These are phyloP conservation scores for Mnemiopsis leidyi DNA, from an alignment of 37 sponge, comb jelly and placozoan species.

Conservation along the genomic window DNA sequence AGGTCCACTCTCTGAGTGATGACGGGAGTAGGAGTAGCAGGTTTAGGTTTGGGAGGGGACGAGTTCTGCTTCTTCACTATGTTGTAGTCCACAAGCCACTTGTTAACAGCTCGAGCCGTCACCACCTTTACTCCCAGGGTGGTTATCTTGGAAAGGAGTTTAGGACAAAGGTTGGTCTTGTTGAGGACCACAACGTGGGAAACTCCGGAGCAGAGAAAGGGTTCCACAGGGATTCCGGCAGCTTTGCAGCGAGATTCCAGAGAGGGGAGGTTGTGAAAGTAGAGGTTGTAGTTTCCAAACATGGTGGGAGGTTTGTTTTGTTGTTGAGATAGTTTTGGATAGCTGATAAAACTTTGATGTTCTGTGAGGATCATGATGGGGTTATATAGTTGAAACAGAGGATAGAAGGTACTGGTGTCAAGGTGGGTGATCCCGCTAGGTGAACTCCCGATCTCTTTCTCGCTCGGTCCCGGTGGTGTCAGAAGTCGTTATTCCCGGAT, in stretches of 20 bases:
- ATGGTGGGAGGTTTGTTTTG: slow-evolving; percentile 11
- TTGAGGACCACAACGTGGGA: slow-evolving; percentile 58
- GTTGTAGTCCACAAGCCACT: slow-evolving; percentile 46
- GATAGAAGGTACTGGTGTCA: background rate
- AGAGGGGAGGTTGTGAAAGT: slow-evolving; percentile 57
- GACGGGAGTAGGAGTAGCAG: background rate
- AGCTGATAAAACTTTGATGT: background rate
- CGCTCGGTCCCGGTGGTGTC: background rate
- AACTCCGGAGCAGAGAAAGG: slow-evolving; percentile 60
- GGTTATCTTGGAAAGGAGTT: background rate
- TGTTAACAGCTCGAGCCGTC: slow-evolving; percentile 34
- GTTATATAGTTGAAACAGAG: background rate
- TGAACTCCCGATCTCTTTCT: background rate
- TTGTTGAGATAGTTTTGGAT: background rate
- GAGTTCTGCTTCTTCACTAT: background rate
- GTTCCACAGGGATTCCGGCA: slow-evolving; percentile 60
- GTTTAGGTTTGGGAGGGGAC: slow-evolving; percentile 12
- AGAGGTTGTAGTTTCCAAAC: slow-evolving; percentile 58
- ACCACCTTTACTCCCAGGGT: slow-evolving; percentile 29
- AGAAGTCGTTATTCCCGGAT: background rate
- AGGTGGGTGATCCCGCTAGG: background rate
- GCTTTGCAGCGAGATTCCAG: slow-evolving; percentile 22
- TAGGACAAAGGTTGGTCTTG: slow-evolving; percentile 35
- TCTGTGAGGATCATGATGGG: background rate
- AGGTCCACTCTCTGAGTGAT: slow-evolving; percentile 15